These are phyloP conservation scores for Hofmannophila pseudospretella DNA, from an alignment of 2,888 invertebrate genomes.

Conservation along the genomic window DNA sequence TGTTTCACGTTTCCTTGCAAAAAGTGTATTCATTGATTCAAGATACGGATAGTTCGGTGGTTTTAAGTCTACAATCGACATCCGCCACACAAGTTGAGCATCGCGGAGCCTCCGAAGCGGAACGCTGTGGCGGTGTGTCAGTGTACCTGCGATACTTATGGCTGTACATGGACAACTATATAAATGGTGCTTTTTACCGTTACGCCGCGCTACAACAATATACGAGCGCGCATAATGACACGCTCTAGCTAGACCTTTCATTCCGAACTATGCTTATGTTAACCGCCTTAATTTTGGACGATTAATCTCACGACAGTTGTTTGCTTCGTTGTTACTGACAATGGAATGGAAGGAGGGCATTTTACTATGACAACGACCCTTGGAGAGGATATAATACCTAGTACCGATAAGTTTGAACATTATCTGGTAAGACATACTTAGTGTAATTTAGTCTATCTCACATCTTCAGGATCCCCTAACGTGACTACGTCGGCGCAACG, in stretches of 20 bases:
- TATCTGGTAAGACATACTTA: too few species aligned
- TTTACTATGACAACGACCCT: not conserved
- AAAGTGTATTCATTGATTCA: too few species aligned
- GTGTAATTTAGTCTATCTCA: too few species aligned
- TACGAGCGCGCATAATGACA: conserved; percentile 54
- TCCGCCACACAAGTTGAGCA: not conserved
- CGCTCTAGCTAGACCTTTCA: conserved; percentile 39
- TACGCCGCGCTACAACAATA: conserved; percentile 51
- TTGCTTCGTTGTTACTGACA: conserved; percentile 6
- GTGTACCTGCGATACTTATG: conserved; percentile 27
- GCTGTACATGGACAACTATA: conserved; percentile 43
- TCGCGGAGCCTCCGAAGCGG: conserved; percentile 26
- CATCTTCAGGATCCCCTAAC: too few species aligned
- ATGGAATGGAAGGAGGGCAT: not conserved
- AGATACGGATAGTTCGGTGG: too few species aligned
- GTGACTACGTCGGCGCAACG: too few species aligned
- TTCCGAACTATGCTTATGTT: conserved; percentile 24
- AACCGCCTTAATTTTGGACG: conserved; percentile 39
- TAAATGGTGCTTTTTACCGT: conserved; percentile 62
- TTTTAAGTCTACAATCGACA: too few species aligned
- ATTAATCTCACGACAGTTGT: conserved; percentile 31
- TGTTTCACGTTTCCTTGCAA: too few species aligned
- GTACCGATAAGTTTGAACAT: too few species aligned
- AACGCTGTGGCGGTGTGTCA: conserved; percentile 31
- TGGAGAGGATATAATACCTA: too few species aligned